Percentiles rank a stretch among this genome's conserved stretches.
These are phyloP conservation scores for Salticus scenicus DNA, from an alignment of 2,888 invertebrate species.

Conservation along the genomic window DNA sequence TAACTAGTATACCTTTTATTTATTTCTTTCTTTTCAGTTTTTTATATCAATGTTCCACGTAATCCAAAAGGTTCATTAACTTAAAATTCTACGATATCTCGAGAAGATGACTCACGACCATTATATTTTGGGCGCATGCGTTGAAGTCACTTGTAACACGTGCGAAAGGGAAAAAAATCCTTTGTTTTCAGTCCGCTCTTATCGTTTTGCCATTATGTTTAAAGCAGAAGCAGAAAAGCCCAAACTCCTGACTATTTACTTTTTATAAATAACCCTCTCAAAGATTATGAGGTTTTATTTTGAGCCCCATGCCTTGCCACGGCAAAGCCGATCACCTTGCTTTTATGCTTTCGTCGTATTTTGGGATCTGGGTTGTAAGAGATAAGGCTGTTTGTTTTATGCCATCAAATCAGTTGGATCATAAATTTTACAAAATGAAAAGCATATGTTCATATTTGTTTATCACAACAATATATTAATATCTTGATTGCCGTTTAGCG, in stretches of 20 bases:
- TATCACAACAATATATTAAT: neutral
- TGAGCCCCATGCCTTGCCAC: neutral
- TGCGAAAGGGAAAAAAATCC: constrained; percentile 11
- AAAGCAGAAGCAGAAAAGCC: constrained; percentile 37
- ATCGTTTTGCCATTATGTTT: constrained; percentile 43
- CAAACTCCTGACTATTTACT: constrained; percentile 28
- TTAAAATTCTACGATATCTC: neutral
- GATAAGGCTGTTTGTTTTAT: neutral
- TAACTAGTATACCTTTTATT: no score
- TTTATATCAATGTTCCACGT: no score
- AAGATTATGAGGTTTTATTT: constrained; percentile 37
- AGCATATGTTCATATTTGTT: neutral
- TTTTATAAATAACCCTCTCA: constrained; percentile 42
- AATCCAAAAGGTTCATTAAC: neutral
- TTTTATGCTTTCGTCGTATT: neutral
- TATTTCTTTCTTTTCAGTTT: no score
- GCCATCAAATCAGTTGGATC: neutral
- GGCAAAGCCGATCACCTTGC: constrained; percentile 8
- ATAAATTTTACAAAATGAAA: neutral
- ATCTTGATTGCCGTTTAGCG: no score
- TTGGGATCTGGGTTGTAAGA: constrained; percentile 2
- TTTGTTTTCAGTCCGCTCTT: constrained; percentile 55
- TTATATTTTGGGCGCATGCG: neutral
- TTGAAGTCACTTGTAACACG: neutral
- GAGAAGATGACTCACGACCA: neutral